These are phyloP conservation scores for Macrotus californicus DNA, from an alignment of 2,113 vertebrate species.

Conservation along the genomic window DNA sequence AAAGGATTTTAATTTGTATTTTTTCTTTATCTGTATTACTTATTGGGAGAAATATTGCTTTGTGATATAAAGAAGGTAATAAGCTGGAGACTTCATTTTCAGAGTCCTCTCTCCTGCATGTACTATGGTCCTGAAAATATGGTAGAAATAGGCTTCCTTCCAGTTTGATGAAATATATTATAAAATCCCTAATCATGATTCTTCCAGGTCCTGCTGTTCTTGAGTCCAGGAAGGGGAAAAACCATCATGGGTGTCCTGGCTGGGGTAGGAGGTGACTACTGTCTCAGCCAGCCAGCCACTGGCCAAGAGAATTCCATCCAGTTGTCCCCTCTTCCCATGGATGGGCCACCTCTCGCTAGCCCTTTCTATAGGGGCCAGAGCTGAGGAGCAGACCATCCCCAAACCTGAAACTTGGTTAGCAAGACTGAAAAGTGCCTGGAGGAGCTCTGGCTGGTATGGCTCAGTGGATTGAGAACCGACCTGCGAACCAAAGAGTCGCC, in stretches of 20 bases:
- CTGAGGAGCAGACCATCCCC: neutral
- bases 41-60: neutral
- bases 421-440: neutral
- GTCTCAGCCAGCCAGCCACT: neutral
- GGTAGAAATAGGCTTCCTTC: neutral
- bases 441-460: neutral
- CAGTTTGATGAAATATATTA: neutral
- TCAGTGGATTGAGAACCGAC: too few species aligned
- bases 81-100: neutral
- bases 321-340: neutral
- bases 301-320: neutral
- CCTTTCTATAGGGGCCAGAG: neutral
- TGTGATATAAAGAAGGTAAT: neutral
- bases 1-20: neutral
- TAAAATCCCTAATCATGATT: neutral
- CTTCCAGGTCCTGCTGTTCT: neutral
- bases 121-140: neutral
- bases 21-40: neutral
- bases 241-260: neutral
- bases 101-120: neutral
- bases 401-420: neutral
- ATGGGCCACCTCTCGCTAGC: neutral
- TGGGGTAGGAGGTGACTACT: neutral
- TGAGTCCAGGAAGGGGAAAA: neutral
- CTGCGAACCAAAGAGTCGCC: too few species aligned